A percentile compares a stretch with the other conserved stretches of the same genome.
These are phyloP conservation scores for Siniperca chuatsi DNA, from an alignment of 2,113 vertebrate species.

Conservation along the genomic window DNA sequence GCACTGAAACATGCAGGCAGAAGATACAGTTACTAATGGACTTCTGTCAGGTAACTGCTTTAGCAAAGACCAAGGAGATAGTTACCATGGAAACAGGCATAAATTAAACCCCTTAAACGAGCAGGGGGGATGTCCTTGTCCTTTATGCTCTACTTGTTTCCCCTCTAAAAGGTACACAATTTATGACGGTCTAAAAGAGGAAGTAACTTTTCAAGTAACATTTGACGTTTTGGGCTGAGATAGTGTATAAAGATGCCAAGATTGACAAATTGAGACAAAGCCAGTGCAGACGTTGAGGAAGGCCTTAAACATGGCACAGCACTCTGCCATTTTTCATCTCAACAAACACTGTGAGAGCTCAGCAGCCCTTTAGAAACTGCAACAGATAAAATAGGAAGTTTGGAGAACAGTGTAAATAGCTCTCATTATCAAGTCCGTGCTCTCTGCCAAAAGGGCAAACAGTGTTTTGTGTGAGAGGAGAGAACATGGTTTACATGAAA, in stretches of 20 bases:
- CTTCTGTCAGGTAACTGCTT: slow-evolving; percentile 88
- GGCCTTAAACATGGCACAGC: slow-evolving; percentile 40
- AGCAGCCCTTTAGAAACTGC: slow-evolving; percentile 57
- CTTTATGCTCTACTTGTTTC: slow-evolving; percentile 76
- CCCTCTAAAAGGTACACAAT: slow-evolving; percentile 75
- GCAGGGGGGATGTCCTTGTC: slow-evolving; percentile 38
- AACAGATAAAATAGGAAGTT: slow-evolving; percentile 61
- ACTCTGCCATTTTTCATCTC: slow-evolving; percentile 59
- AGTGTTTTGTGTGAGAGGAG: slow-evolving; percentile 17
- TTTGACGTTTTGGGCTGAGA: slow-evolving; percentile 65
- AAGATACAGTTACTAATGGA: slow-evolving; percentile 91
- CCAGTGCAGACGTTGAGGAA: slow-evolving; percentile 59
- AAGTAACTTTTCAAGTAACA: slow-evolving; percentile 74
- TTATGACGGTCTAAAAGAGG: slow-evolving; percentile 70
- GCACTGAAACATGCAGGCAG: slow-evolving; percentile 86
- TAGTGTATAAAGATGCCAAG: slow-evolving; percentile 74
- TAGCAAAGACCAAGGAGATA: slow-evolving; percentile 88
- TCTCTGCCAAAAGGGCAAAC: slow-evolving; percentile 48
- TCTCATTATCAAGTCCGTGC: slow-evolving; percentile 37
- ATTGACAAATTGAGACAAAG: slow-evolving; percentile 71
- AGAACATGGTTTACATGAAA: slow-evolving; percentile 51
- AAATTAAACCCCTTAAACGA: slow-evolving; percentile 87
- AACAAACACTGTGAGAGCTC: slow-evolving; percentile 46
- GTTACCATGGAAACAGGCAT: slow-evolving; percentile 93
- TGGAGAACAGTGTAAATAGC: slow-evolving; percentile 57